These are phyloP conservation scores for Lycodopsis pacificus DNA, from an alignment of 2,797 vertebrate genomes.

Conservation along the genomic window DNA sequence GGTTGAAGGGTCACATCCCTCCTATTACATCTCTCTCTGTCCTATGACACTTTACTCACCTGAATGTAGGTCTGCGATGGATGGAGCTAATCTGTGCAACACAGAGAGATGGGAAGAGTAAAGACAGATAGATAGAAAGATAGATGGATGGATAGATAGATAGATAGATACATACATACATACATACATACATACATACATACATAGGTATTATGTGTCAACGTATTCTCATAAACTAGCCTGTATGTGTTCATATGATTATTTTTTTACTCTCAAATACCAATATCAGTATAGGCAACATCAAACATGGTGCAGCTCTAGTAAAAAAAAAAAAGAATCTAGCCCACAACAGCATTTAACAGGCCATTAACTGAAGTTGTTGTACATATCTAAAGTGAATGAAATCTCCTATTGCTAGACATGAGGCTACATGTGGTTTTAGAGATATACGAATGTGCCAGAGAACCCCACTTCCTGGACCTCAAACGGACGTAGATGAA, in stretches of 20 bases:
- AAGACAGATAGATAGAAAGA: slow-evolving; percentile 13
- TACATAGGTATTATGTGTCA: neutral
- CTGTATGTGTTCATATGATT: too few species aligned
- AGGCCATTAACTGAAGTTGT: neutral
- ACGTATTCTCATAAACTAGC: too few species aligned
- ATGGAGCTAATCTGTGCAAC: slow-evolving; percentile 62
- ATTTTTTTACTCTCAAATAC: too few species aligned
- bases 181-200: too few species aligned
- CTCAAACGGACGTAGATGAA: slow-evolving; percentile 18
- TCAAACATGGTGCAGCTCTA: neutral
- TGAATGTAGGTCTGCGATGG: slow-evolving; percentile 55
- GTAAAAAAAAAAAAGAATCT: neutral
- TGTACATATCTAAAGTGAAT: slow-evolving; percentile 6
- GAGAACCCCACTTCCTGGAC: neutral
- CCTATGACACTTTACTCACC: slow-evolving; percentile 68
- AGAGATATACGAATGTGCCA: slow-evolving; percentile 1
- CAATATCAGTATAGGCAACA: neutral
- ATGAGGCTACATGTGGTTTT: slow-evolving; percentile 6
- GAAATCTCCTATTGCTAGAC: slow-evolving; percentile 6
- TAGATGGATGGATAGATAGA: neutral
- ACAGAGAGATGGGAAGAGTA: slow-evolving; percentile 20
- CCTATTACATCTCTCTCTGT: slow-evolving; percentile 66
- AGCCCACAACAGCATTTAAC: slow-evolving; percentile 3
- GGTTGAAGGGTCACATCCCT: slow-evolving; percentile 74
- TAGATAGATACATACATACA: neutral